Evolutionary conservation across 2,113 vertebrate species (phyloP), one percentile per base, ranked within the genome.

Genomic region (Pangasianodon hypophthalmus): DNA sequence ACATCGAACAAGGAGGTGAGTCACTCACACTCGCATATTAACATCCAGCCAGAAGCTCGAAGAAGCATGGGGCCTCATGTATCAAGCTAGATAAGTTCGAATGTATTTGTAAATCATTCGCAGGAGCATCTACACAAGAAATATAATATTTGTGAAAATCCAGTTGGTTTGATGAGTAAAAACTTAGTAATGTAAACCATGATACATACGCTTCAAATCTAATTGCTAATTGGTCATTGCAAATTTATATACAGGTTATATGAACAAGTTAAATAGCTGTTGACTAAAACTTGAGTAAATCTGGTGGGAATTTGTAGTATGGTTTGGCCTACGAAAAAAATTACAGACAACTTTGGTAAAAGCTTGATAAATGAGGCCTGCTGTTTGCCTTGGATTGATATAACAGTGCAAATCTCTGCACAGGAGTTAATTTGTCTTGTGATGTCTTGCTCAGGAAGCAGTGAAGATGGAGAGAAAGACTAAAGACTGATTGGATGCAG

Each of bases 1-100:
- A 99, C 95, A 98, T 98, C 2, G 98, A 99, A 82, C 98, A 99
- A 95, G 98, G 98, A 96, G 98, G 98, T 96, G 92, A 97, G 98
- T 94, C 9, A 0, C 50, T 41, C 91, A 54, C 87, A 13, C 0
- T 0, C 24, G 4, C 24, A 24, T 7, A 58, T 29, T 9, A 54
- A 52, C 44, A 41, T 21, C 4, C 21, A 37, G n/a, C 13, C 13
- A 48, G 44, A 82, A 50, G 29, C 37, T 19, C 3, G 16, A 82
- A 32, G 14, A 82, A 82, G 56, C 14, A 54, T 21, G 14, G 16
- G 16, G 80, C 32, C 29, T 56, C 52, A 56, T 21, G 1, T 32
- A 10, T 32, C 29, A n/a, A 19, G 3, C 14, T 46, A 21, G 48
- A 32, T 54, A 56, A n/a, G 26, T 5, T 2, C 2, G 1, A 37